Percentiles rank a stretch among this genome's conserved stretches.
phyloP scores from a whole-genome alignment of 1,140 invertebrate genomes.

The Sarcophaga bullata region DNA sequence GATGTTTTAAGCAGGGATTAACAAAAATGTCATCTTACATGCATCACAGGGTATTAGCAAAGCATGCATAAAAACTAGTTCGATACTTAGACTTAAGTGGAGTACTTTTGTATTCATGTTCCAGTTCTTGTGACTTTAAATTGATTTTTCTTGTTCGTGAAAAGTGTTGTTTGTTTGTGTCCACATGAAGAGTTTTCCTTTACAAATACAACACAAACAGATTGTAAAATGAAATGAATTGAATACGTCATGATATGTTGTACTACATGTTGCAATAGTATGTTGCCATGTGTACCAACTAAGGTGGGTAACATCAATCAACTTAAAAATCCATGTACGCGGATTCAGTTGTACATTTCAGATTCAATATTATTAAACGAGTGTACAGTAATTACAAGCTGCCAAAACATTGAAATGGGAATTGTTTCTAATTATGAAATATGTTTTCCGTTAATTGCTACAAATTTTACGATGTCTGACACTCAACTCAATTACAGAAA shows the following conservation, averaged over 20 bases:
- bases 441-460: too few species aligned
- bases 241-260: background rate
- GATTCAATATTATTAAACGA: too few species aligned
- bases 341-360: too few species aligned
- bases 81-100: background rate
- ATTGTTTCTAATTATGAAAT: too few species aligned
- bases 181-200: background rate
- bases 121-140: background rate
- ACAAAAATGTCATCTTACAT: conserved; percentile 1
- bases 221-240: background rate
- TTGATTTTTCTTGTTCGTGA: conserved; percentile 6
- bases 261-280: background rate
- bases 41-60: background rate
- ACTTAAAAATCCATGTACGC: background rate
- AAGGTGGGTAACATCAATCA: conserved; percentile 17
- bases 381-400: too few species aligned
- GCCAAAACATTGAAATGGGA: too few species aligned
- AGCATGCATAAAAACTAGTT: conserved; percentile 4
- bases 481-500: too few species aligned
- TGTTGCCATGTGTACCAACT: background rate
- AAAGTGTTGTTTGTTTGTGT: too few species aligned
- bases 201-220: background rate
- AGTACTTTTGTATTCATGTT: too few species aligned
- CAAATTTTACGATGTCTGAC: too few species aligned
- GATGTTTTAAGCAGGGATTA: background rate